Conservation (phyloP, 2,888 invertebrate genomes). For the Drosophila paucipuncta region DNA sequence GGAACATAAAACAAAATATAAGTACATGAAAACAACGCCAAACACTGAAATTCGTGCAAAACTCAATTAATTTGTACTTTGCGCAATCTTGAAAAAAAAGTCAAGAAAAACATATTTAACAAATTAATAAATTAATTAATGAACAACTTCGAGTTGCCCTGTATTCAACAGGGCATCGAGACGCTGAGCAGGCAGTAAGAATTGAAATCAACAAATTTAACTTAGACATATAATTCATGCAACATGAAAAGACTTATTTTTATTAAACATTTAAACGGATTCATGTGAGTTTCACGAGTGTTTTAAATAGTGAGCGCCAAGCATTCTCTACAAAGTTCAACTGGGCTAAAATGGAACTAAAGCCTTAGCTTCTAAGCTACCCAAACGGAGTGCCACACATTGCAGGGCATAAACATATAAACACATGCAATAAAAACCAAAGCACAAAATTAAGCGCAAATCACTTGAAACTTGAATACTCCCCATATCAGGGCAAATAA, state of each 20-base stretch:
- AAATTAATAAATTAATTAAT: constrained; percentile 11
- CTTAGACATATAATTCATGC: background rate
- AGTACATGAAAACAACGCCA: constrained; percentile 8
- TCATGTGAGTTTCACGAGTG: background rate
- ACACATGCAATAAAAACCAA: constrained; percentile 36
- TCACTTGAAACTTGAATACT: constrained; percentile 52
- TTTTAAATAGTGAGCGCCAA: background rate
- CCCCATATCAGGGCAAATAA: constrained; percentile 47
- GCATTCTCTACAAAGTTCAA: background rate
- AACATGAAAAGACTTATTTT: background rate
- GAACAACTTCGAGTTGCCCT: constrained; percentile 9
- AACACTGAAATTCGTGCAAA: constrained; percentile 37
- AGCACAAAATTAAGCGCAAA: constrained; percentile 43
- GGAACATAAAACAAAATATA: constrained; percentile 10
- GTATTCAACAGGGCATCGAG: background rate
- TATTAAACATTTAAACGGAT: background rate
- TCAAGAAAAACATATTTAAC: constrained; percentile 3
- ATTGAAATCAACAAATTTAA: background rate
- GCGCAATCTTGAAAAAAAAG: constrained; percentile 19
- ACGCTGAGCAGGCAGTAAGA: background rate
- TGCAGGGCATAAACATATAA: constrained; percentile 19
- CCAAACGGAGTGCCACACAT: background rate
- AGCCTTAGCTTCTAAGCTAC: background rate
- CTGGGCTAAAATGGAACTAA: background rate
- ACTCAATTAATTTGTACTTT: constrained; percentile 49